A percentile compares a stretch with the other conserved stretches of the same genome.
These are phyloP conservation scores for Drosophila pruinosa DNA, from an alignment of 1,140 invertebrate genomes.

Conservation along the genomic window DNA sequence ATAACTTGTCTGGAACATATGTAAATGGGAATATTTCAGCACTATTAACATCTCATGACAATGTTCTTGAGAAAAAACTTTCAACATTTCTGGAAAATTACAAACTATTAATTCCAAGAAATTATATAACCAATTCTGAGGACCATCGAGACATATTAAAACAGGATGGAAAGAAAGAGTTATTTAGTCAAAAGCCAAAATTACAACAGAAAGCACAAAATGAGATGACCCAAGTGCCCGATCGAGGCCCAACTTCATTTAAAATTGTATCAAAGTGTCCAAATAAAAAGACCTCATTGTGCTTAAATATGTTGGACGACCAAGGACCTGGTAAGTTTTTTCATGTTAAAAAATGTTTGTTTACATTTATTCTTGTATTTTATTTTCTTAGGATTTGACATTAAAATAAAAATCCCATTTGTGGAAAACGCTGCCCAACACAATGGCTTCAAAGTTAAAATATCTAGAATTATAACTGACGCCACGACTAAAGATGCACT, in stretches of 20 bases:
- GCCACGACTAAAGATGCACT: constrained; percentile 65
- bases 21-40: constrained; percentile 45
- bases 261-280: constrained; percentile 27
- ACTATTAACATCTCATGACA: constrained; percentile 32
- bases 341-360: no score
- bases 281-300: constrained; percentile 28
- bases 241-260: neutral
- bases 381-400: constrained; percentile 30
- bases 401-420: constrained; percentile 63
- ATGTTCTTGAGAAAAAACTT: constrained; percentile 26
- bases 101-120: constrained; percentile 26
- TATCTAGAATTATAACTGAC: constrained; percentile 59
- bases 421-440: constrained; percentile 36
- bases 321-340: constrained; percentile 37
- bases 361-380: neutral
- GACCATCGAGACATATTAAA: no score
- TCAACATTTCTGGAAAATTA: constrained; percentile 12
- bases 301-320: constrained; percentile 44
- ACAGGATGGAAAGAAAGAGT: neutral
- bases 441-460: constrained; percentile 37
- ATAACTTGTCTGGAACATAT: constrained; percentile 52
- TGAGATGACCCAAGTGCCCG: neutral
- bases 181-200: neutral
- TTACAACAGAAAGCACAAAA: neutral
- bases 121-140: neutral